Conservation (phyloP, 2,797 vertebrate genomes). For the Toxotes lorentzi region DNA sequence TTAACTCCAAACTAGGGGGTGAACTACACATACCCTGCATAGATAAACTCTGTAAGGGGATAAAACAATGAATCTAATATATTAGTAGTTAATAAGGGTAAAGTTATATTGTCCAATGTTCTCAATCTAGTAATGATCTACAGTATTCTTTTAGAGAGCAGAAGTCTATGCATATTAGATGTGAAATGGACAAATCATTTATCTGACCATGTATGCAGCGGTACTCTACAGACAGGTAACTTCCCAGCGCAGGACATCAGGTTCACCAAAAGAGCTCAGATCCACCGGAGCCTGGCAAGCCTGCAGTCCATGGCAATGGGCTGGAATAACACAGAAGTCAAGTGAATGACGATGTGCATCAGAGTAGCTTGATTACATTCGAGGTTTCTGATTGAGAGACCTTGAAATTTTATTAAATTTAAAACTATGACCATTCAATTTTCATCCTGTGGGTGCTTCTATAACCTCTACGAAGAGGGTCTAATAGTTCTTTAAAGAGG, state of each 20-base stretch:
- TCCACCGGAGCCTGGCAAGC: conserved; percentile 90
- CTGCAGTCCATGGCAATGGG: conserved; percentile 91
- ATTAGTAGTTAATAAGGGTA: not conserved
- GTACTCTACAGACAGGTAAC: conserved; percentile 93
- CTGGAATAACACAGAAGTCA: conserved; percentile 75
- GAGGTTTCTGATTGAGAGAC: not conserved
- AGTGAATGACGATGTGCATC: not conserved
- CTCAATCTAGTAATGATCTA: not conserved
- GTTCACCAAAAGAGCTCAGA: conserved; percentile 87
- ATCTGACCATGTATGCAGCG: conserved; percentile 92
- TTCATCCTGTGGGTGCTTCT: not conserved
- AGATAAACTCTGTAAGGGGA: not conserved
- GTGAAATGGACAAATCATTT: not conserved
- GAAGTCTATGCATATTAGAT: not conserved
- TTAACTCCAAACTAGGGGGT: not conserved
- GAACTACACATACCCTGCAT: not conserved
- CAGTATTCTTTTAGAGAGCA: not conserved
- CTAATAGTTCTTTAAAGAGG: conserved; percentile 4
- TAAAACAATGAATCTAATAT: not conserved
- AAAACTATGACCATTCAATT: not conserved
- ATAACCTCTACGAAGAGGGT: not conserved
- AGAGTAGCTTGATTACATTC: conserved; percentile 2
- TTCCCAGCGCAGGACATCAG: conserved; percentile 89
- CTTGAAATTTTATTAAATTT: not conserved
- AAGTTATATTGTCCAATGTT: not conserved